These are phyloP conservation scores for Plodia interpunctella DNA, from an alignment of 1,140 invertebrate genomes.

Conservation along the genomic window DNA sequence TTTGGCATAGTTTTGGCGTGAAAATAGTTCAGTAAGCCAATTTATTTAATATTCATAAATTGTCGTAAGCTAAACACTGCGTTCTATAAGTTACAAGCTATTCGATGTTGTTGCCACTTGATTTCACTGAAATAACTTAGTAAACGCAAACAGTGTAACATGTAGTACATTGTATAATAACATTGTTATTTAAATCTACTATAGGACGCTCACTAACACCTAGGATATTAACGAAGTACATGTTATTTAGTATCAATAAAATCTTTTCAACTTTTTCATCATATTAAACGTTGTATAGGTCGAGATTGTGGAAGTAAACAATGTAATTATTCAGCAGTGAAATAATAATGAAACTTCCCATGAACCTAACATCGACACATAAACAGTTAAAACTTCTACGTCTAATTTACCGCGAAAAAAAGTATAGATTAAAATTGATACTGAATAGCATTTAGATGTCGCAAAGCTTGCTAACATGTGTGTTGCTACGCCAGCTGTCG, in stretches of 20 bases:
- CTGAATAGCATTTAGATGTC: conserved; percentile 19
- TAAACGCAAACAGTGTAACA: too few relatives aligned
- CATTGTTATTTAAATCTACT: background rate
- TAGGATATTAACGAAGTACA: background rate
- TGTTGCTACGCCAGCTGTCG: conserved; percentile 67
- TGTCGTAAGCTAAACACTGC: background rate
- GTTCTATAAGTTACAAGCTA: conserved; percentile 1
- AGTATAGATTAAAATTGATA: background rate
- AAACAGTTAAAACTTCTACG: too few relatives aligned
- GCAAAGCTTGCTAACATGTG: conserved; percentile 49
- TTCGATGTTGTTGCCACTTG: conserved; percentile 6
- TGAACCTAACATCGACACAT: too few relatives aligned
- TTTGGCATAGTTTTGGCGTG: background rate
- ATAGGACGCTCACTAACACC: background rate
- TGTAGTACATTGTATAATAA: conserved; percentile 9
- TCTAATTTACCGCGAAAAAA: too few relatives aligned
- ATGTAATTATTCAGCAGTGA: too few relatives aligned
- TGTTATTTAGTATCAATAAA: conserved; percentile 10
- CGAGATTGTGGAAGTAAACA: too few relatives aligned
- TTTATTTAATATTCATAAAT: background rate
- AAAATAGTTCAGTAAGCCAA: background rate
- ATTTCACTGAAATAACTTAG: background rate
- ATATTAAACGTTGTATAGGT: too few relatives aligned
- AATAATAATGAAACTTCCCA: too few relatives aligned
- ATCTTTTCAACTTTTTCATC: too few relatives aligned